phyloP scores from a whole-genome alignment of 2,113 vertebrate genomes.

The Cyanistes caeruleus region DNA sequence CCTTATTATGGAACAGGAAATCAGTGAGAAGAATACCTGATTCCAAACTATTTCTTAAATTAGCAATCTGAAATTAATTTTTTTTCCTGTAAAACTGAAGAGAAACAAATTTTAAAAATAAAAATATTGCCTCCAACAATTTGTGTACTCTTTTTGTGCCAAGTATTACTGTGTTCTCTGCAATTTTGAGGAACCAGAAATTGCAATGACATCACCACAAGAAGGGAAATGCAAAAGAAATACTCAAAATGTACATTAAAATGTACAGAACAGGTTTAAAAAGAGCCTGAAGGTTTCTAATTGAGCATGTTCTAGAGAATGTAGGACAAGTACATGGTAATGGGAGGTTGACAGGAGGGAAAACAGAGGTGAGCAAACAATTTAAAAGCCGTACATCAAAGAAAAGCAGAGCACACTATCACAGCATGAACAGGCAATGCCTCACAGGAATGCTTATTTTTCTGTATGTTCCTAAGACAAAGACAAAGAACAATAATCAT shows the following conservation, averaged over 20 bases:
- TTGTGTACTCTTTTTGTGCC: neutral
- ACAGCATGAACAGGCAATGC: neutral
- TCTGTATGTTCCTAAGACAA: neutral
- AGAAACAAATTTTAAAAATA: neutral
- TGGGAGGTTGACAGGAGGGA: neutral
- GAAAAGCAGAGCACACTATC: neutral
- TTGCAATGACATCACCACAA: neutral
- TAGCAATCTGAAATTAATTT: neutral
- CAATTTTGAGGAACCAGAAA: neutral
- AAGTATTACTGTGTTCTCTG: neutral
- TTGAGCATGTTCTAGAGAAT: slow-evolving; percentile 3
- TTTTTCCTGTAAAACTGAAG: neutral
- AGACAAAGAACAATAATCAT: neutral
- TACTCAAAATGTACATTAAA: neutral
- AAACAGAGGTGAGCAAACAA: slow-evolving; percentile 37
- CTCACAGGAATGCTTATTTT: slow-evolving; percentile 15
- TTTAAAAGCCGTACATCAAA: slow-evolving; percentile 41
- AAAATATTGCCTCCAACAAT: neutral
- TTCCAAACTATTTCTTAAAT: neutral
- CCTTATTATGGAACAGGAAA: neutral
- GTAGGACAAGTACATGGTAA: slow-evolving; percentile 1
- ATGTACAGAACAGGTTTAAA: neutral
- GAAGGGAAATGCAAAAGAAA: neutral
- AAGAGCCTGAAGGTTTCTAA: neutral
- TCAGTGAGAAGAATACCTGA: neutral